phyloP scores from a whole-genome alignment of 2,797 vertebrate species.

The Enteromius argenteus region DNA sequence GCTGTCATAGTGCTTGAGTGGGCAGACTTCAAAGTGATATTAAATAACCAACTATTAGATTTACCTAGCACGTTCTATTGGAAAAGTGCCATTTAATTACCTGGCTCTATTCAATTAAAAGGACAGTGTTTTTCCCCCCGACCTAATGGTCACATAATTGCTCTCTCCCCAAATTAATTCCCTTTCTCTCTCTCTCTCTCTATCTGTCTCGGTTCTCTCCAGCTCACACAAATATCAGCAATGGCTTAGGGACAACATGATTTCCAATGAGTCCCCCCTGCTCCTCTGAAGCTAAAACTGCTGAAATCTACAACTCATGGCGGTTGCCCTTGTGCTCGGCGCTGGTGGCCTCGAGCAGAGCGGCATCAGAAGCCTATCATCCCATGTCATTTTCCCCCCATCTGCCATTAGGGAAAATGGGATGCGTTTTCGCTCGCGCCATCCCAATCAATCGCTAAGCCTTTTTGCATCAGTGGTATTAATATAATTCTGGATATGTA shows the following conservation, averaged over 20 bases:
- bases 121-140: constrained; percentile 84
- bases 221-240: constrained; percentile 72
- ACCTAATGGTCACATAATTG: constrained; percentile 91
- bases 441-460: constrained; percentile 67
- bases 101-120: constrained; percentile 99
- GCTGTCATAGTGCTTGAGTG: constrained; percentile 98
- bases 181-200: constrained; percentile 60
- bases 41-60: constrained; percentile 99
- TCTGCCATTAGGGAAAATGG: constrained; percentile 70
- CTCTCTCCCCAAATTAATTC: constrained; percentile 91
- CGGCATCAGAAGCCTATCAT: constrained; percentile 67
- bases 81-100: constrained; percentile 99
- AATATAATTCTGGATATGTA: constrained; percentile 65
- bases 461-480: constrained; percentile 66
- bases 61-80: constrained; percentile 99
- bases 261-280: constrained; percentile 62
- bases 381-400: constrained; percentile 61
- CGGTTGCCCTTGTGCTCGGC: constrained; percentile 49
- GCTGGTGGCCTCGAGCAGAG: constrained; percentile 62
- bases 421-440: constrained; percentile 62
- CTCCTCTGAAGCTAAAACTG: constrained; percentile 50
- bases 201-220: constrained; percentile 65
- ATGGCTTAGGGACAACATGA: constrained; percentile 71
- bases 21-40: constrained; percentile 99
- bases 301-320: constrained; percentile 45